These are phyloP conservation scores for Phaenicophaeus curvirostris DNA, from an alignment of 2,797 vertebrate species.

Conservation along the genomic window DNA sequence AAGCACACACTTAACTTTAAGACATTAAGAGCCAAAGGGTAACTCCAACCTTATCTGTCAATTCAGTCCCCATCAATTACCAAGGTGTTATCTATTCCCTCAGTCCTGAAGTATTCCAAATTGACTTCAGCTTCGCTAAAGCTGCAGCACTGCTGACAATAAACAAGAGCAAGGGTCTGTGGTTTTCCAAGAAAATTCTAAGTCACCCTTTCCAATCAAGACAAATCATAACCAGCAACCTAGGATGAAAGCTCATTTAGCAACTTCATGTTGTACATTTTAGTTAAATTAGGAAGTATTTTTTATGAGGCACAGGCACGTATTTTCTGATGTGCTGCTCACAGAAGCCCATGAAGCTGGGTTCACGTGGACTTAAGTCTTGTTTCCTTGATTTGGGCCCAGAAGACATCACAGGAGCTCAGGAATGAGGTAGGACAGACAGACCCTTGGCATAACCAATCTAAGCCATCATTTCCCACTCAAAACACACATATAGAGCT, in stretches of 20 bases:
- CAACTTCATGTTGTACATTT: not conserved
- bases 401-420: not conserved
- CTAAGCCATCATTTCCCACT: not conserved
- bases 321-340: not conserved
- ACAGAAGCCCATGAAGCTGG: not conserved
- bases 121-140: not conserved
- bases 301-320: not conserved
- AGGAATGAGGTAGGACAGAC: not conserved
- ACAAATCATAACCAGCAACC: not conserved
- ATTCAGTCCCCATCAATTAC: not conserved
- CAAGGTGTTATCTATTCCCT: not conserved
- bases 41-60: not conserved
- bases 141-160: not conserved
- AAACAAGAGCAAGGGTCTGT: not conserved
- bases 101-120: not conserved
- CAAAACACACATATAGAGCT: not conserved
- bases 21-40: not conserved
- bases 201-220: not conserved
- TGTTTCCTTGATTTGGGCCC: not conserved
- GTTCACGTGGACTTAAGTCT: not conserved
- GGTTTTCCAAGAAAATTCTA: not conserved
- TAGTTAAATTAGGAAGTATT: not conserved
- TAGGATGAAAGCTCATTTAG: not conserved
- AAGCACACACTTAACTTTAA: conserved; percentile 1
- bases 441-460: not conserved